Base-by-base conservation (phyloP, 1,140 invertebrate species). In the Lasioglossum baleicum region DNA sequence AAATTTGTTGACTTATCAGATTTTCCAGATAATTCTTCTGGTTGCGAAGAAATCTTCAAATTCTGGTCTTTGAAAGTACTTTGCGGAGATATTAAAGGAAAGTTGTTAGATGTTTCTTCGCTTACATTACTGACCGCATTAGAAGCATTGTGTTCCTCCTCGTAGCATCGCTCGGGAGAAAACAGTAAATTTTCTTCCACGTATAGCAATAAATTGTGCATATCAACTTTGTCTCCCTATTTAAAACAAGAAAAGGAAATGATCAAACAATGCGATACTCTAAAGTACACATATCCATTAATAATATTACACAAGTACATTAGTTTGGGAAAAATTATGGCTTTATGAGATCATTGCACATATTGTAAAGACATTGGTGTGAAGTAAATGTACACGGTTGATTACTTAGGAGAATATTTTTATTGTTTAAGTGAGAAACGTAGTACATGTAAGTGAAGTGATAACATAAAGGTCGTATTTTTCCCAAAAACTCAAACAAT, bases 321-420 rank as follows among this genome's bases (percentile, higher is more conserved):
- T 53, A 72, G 42, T 87, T 82, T 75, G 85, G 85, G 79, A 87
- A 87, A 87, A 87, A 87, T 87, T 31, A 87, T 79, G 68, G 76
- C 79, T 87, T 84, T 86, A 87, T 87, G 73, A 66, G 72, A 80
- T 82, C 68, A 10, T 68, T 75, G n/a, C n/a, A n/a, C 51, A 74
- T 72, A 64, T 42, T 51, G 7, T 35, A 56, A 42, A 26, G 35
- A 76, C n/a, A 40, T 74, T 56, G 71, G 60, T 67, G 35, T 44
- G 75, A 40, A 76, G 66, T 76, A 44, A 84, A 83, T 53, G 58
- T 44, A 84, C 70, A 80, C 82, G 66, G 3, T 11, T 80, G 10
- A 56, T 71, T 75, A 8, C 15, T 40, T 8, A 20, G 64, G 35
- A 11, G 17, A 66, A 63, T 44, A 44, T 61, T 60, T 84, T 84